Conservation (phyloP, 2,888 invertebrate species). For the Halocaridina rubra region DNA sequence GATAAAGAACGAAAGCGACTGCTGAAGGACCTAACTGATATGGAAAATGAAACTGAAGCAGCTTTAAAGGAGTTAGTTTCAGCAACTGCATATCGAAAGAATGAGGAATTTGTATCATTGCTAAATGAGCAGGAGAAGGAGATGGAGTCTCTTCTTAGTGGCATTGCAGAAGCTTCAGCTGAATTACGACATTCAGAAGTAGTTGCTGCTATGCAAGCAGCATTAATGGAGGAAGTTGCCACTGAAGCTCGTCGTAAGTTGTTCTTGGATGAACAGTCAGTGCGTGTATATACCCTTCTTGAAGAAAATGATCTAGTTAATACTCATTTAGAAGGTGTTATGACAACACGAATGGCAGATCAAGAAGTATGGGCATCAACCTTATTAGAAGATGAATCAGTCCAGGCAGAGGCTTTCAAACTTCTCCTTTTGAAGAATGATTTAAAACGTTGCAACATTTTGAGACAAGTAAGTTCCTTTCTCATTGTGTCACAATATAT, state of each 20-base stretch:
- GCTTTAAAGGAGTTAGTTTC: slow-evolving; percentile 44
- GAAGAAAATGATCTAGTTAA: slow-evolving; percentile 47
- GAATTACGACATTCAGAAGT: slow-evolving; percentile 53
- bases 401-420: slow-evolving; percentile 59
- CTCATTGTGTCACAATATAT: no score
- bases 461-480: slow-evolving; percentile 61
- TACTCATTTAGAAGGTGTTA: slow-evolving; percentile 36
- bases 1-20: slow-evolving; percentile 36
- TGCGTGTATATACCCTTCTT: slow-evolving; percentile 38
- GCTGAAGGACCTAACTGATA: slow-evolving; percentile 29
- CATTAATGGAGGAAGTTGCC: slow-evolving; percentile 44
- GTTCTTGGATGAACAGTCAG: slow-evolving; percentile 38
- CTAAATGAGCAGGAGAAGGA: slow-evolving; percentile 49
- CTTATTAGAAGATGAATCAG: slow-evolving; percentile 55
- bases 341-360: slow-evolving; percentile 38
- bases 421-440: slow-evolving; percentile 57
- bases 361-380: slow-evolving; percentile 49
- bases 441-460: slow-evolving; percentile 51
- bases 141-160: slow-evolving; percentile 37
- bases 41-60: slow-evolving; percentile 38
- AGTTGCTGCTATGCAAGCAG: slow-evolving; percentile 50
- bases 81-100: slow-evolving; percentile 24
- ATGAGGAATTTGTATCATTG: slow-evolving; percentile 37
- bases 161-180: slow-evolving; percentile 43
- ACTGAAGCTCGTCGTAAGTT: slow-evolving; percentile 38